phyloP scores from a whole-genome alignment of 2,797 vertebrate genomes.

The Hephaestus fuliginosus region DNA sequence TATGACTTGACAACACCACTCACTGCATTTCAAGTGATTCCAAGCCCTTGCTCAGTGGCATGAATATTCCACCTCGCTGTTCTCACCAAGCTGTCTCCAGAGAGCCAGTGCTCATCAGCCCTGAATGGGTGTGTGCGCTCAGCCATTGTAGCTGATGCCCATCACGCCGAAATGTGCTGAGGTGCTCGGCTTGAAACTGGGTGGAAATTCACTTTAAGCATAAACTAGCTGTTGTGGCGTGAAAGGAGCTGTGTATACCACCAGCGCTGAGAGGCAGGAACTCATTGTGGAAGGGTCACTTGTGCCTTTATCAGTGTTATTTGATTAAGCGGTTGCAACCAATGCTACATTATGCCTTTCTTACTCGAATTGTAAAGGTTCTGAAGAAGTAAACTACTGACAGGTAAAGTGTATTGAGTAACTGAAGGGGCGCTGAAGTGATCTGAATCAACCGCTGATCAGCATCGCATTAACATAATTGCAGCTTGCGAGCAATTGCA shows the following conservation, averaged over 20 bases:
- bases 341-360: background rate
- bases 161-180: conserved; percentile 59
- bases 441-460: conserved; percentile 50
- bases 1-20: conserved; percentile 71
- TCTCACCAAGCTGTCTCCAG: conserved; percentile 75
- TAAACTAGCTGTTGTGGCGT: conserved; percentile 46
- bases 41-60: conserved; percentile 77
- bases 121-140: conserved; percentile 69
- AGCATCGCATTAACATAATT: conserved; percentile 47
- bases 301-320: conserved; percentile 12
- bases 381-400: background rate
- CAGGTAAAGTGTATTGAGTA: background rate
- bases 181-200: conserved; percentile 41
- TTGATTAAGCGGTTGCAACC: background rate
- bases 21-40: conserved; percentile 69
- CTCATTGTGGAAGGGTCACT: conserved; percentile 25
- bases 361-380: background rate
- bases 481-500: conserved; percentile 43
- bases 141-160: conserved; percentile 68
- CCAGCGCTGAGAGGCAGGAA: conserved; percentile 29
- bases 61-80: conserved; percentile 82
- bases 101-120: conserved; percentile 72
- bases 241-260: conserved; percentile 39
- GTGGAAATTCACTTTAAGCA: conserved; percentile 45
- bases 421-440: conserved; percentile 17